phyloP scores from a whole-genome alignment of 1,140 invertebrate genomes.

The Drosophila punjabiensis region DNA sequence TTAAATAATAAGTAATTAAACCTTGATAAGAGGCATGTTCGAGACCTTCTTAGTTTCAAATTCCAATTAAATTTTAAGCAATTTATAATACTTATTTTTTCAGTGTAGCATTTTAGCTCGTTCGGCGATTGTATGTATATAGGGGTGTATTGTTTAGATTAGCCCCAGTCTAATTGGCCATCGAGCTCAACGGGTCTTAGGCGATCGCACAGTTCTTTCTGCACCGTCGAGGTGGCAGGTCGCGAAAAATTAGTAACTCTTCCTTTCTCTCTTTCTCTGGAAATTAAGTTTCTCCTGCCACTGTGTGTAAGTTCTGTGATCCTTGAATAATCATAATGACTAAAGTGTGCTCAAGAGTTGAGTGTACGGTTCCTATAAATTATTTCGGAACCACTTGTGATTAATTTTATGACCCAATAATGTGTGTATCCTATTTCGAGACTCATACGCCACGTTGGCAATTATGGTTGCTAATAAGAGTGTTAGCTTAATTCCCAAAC shows the following conservation, averaged over 20 bases:
- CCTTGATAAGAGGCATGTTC: background rate
- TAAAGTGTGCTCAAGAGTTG: background rate
- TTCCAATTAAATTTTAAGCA: background rate
- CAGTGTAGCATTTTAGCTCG: conserved; percentile 1
- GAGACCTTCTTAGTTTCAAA: background rate
- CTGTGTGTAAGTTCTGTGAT: conserved; percentile 42
- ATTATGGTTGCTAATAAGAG: conserved; percentile 10
- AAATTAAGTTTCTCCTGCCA: background rate
- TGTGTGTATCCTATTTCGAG: background rate
- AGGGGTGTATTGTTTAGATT: conserved; percentile 65
- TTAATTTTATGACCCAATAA: background rate
- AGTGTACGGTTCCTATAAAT: background rate
- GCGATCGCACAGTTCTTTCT: conserved; percentile 67
- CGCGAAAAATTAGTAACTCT: conserved; percentile 42
- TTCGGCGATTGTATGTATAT: conserved; percentile 10
- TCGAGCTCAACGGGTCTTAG: conserved; percentile 55
- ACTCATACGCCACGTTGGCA: conserved; percentile 43
- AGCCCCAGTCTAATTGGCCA: conserved; percentile 72
- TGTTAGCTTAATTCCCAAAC: conserved; percentile 22
- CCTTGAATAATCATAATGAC: conserved; percentile 1
- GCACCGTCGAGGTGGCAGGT: conserved; percentile 70
- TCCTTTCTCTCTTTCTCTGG: background rate
- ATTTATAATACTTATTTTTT: background rate
- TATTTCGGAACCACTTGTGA: background rate
- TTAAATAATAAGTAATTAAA: background rate